Evolutionary conservation across 2,888 invertebrate species (phyloP).

Genomic region (Allygus modestus): DNA sequence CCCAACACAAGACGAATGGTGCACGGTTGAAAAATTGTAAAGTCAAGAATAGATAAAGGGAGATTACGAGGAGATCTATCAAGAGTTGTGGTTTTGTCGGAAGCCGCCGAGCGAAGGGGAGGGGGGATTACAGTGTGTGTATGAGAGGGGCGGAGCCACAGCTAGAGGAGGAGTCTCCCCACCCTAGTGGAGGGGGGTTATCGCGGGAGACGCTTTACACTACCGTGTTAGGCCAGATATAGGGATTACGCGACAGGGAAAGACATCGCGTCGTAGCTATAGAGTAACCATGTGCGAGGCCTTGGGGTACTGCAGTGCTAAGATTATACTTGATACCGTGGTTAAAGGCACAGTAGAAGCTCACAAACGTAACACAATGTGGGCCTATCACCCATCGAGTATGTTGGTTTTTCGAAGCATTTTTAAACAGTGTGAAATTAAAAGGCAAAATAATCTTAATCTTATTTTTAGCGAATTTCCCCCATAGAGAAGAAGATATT

Average conservation of each 20-base stretch:
- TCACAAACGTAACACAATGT: no score
- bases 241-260: not conserved
- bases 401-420: no score
- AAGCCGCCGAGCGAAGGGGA: not conserved
- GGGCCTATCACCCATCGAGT: no score
- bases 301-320: no score
- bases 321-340: no score
- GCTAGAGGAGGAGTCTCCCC: not conserved
- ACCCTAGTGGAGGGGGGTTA: not conserved
- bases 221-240: not conserved
- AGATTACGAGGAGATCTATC: constrained; percentile 28
- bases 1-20: constrained; percentile 9
- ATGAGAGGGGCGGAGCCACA: not conserved
- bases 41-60: constrained; percentile 54
- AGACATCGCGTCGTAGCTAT: not conserved
- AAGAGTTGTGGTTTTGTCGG: not conserved
- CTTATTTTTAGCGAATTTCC: no score
- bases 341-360: no score
- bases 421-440: no score
- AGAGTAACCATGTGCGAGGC: no score
- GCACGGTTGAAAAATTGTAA: constrained; percentile 40
- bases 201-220: not conserved
- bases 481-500: no score
- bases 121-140: not conserved
- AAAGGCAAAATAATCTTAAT: no score